Evolutionary conservation across 2,113 vertebrate species (phyloP), one percentile per base, ranked within the genome.

Genomic region (Paradisaea rubra): DNA sequence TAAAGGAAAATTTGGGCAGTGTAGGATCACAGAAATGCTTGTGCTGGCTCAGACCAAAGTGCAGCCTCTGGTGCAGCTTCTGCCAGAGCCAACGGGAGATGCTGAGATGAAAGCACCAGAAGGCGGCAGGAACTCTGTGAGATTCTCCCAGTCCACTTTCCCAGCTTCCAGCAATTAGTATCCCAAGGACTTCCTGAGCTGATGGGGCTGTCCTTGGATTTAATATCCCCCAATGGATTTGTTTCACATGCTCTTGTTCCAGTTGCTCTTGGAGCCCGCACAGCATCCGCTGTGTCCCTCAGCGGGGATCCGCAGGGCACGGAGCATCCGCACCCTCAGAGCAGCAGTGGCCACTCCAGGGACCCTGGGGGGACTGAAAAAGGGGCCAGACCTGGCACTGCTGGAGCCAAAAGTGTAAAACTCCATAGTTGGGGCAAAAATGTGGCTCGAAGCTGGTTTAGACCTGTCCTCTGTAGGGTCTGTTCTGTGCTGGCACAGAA

Each of bases 151-250:
- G 69, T n/a, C 57, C 31, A 10, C 84, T 96, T 95, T 96, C 89
- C 91, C 95, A 93, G 89, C 95, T 96, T 50, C 81, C 81, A 96
- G 93, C 65, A 84, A 41, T 89, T 15, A 49, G 52, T 4, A 77
- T 81, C 78, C 86, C 70, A 23, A 91, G 83, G 81, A 87, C 72
- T 94, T 95, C 89, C 93, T 71, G 93, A 79, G 84, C 81, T 45
- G 60, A 17, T 69, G 11, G 73, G 44, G 73, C 81, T 39, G 81
- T 64, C 84, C 87, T 54, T 78, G 89, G 33, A 11, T 81, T 84
- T 81, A 33, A 91, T 52, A 78, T 69, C 47, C 65, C 86, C 93
- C 13, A 0, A 11, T 10, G 89, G 93, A 81, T 91, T 92, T 81
- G 64, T 66, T 91, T 94, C 65, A 44, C 77, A 19, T 74, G 86